Evolutionary conservation across 2,888 invertebrate genomes (phyloP), one percentile per base, ranked within the genome.

Genomic region (Urechis unicinctus): DNA sequence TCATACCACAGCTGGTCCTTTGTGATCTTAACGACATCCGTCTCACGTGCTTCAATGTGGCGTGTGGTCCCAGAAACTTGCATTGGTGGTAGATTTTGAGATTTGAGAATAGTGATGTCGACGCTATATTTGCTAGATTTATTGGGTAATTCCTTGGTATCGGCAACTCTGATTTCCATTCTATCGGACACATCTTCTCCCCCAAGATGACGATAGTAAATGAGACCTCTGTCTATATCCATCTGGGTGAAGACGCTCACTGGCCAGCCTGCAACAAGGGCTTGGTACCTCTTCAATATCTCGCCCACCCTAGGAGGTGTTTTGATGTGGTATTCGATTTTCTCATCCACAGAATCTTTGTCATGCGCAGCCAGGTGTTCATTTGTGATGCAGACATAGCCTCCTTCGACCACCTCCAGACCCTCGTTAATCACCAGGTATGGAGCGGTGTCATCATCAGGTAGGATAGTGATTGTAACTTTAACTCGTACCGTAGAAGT

Each of bases 371-470:
- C 61, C 1, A 78, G 66, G 43, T 69, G 55, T 36, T 64, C 58
- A 6, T 67, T 62, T 13, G 67, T 66, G 36, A 78, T 67, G 53
- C 67, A 67, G 17, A 70, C 68, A 21, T 66, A 68, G 28, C 67
- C 70, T 3, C 75, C 75, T 57, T 75, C 71, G 52, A 68, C 71
- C 29, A 77, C 56, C 56, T 72, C 70, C 36, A 77, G 46, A 0
- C 71, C 75, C 2, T 72, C 55, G 60, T 77, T 77, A 52, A 68
- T 71, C 6, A 74, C 62, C 50, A 78, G 57, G 46, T 68, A 68
- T 2, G 78, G 77, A 9, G 75, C 65, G 24, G 69, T 73, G 61
- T 77, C 75, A 61, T 78, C 77, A 60, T 72, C 70, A 6, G 76
- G 75, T 44, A 78, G 68, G 47, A 78, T 68, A 47, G 62, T 69